Evolutionary conservation across 2,113 vertebrate species (phyloP).

Genomic region (Gymnobelideus leadbeateri): DNA sequence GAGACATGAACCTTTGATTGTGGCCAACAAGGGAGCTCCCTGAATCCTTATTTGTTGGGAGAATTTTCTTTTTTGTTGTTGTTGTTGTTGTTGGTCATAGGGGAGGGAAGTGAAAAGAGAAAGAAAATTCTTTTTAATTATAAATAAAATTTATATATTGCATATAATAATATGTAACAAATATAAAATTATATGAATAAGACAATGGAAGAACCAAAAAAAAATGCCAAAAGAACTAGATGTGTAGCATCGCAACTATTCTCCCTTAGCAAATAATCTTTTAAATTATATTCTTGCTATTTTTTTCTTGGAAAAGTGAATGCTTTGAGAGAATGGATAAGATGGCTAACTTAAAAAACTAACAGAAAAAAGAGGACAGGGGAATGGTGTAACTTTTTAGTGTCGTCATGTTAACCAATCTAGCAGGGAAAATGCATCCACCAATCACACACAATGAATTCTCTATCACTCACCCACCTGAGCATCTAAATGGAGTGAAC

Average conservation of each 20-base stretch:
- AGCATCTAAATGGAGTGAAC: not conserved
- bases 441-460: not conserved
- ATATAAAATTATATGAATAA: not conserved
- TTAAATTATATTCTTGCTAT: not conserved
- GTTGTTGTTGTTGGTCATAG: too few species aligned
- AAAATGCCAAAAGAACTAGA: not conserved
- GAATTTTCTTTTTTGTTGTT: not conserved
- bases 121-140: not conserved
- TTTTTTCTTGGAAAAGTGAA: not conserved
- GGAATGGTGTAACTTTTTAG: not conserved
- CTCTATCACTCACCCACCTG: not conserved
- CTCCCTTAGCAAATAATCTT: not conserved
- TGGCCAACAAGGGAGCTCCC: not conserved
- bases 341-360: not conserved
- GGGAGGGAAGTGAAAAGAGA: not conserved
- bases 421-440: not conserved
- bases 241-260: not conserved
- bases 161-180: too few species aligned
- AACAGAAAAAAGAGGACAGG: not conserved
- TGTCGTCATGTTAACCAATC: too few species aligned
- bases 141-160: not conserved
- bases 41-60: not conserved
- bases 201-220: not conserved
- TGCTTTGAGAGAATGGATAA: not conserved
- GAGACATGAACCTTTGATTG: not conserved